Base-by-base conservation (phyloP, 2,888 invertebrate genomes). In the Cerceris rybyensis region DNA sequence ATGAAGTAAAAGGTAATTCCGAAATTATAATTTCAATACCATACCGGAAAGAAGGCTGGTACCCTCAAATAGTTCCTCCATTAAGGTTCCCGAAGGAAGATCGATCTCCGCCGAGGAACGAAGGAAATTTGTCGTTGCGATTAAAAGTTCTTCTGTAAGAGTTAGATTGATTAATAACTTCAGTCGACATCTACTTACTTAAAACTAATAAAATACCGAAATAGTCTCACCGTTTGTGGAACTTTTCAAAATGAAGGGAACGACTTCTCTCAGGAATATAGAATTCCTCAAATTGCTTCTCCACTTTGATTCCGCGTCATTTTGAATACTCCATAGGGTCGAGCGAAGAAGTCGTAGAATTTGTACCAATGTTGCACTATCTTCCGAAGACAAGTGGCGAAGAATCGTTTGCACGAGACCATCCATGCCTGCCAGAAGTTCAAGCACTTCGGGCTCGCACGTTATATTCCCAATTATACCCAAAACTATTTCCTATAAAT, bases 401-500 rank as follows among this genome's bases (percentile, higher is more conserved):
- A 96, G 91, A 63, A 96, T 90, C 65, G 94, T 92, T 60, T 93
- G 92, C 78, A 96, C 91, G 42, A 96, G 93, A 42, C 94, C 93
- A 13, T 95, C 93, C 85, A 94, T 94, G 17, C 93, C 92, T 42
- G 95, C 93, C 13, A 96, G 92, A 39, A 93, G 93, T 66, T 93
- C 92, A 16, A 96, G 94, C 2, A 95, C 94, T 76, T 94, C 93
- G 72, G 94, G 93, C 75, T 95, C 94, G 86, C 96, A 96, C 78
- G 96, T 96, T 94, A 98, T 95, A 91, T 98, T 98, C 0, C 96
- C 97, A 74, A 97, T 93, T 69, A 97, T 96, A 7, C 98, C 98
- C 14, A 98, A 93, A 50, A 97, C 93, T 83, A 98, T 96, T 93
- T 98, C 98, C 94, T 94, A 85, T 50, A 91, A 75, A 28, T 71